Evolutionary conservation across 2,113 vertebrate genomes (phyloP).

Genomic region (Chionodraco myersi): DNA sequence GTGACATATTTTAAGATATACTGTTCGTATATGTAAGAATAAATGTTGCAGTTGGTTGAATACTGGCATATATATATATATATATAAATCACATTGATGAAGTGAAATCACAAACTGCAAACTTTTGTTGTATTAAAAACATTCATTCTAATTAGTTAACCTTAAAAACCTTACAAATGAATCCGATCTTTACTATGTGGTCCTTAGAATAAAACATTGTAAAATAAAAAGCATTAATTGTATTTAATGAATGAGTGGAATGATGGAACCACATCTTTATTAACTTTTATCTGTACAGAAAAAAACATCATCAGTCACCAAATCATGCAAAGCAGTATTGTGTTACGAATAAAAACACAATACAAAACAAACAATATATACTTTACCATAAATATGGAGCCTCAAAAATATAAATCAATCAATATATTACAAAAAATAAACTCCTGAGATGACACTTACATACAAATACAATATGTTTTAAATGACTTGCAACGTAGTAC

Average conservation of each 20-base stretch:
- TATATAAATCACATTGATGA: not conserved
- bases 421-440: constrained; percentile 81
- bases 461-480: constrained; percentile 76
- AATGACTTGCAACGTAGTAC: constrained; percentile 70
- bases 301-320: constrained; percentile 76
- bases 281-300: constrained; percentile 84
- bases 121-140: no score
- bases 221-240: constrained; percentile 39
- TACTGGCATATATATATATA: not conserved
- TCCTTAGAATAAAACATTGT: no score
- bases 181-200: no score
- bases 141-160: no score
- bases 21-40: not conserved
- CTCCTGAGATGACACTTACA: constrained; percentile 79
- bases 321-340: constrained; percentile 86
- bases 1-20: not conserved
- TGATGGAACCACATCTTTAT: constrained; percentile 83
- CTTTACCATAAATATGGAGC: constrained; percentile 78
- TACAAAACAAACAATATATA: constrained; percentile 79
- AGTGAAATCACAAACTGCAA: no score
- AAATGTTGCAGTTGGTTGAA: not conserved
- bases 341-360: constrained; percentile 81
- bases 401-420: constrained; percentile 77
- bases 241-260: constrained; percentile 68
- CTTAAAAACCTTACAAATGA: no score